Percentiles rank a stretch among this genome's conserved stretches.
phyloP scores from a whole-genome alignment of 2,888 invertebrate genomes.

The Leptarthrus brevirostris region DNA sequence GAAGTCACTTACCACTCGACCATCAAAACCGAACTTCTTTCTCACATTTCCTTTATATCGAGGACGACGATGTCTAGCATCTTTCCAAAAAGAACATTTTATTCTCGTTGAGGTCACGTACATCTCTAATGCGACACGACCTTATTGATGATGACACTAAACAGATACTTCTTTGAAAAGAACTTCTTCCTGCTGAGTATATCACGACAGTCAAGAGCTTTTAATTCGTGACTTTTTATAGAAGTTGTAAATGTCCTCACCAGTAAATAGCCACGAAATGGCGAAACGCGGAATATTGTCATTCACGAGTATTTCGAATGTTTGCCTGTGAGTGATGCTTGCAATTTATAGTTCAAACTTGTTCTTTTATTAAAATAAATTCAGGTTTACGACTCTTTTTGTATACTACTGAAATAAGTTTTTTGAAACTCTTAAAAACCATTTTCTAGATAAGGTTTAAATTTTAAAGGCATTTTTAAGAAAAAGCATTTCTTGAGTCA shows the following conservation, averaged over 20 bases:
- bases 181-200: constrained; percentile 16
- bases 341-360: too few species aligned
- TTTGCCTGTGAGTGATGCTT: too few species aligned
- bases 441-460: too few species aligned
- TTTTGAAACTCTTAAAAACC: too few species aligned
- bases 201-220: constrained; percentile 23
- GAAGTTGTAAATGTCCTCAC: constrained; percentile 15
- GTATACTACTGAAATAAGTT: too few species aligned
- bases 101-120: constrained; percentile 49
- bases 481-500: not conserved
- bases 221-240: constrained; percentile 24
- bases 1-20: constrained; percentile 27
- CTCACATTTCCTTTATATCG: constrained; percentile 8
- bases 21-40: not conserved
- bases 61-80: constrained; percentile 29
- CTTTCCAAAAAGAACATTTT: constrained; percentile 19
- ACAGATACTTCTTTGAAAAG: constrained; percentile 46
- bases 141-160: constrained; percentile 53
- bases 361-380: too few species aligned
- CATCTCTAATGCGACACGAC: constrained; percentile 52
- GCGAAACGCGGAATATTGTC: too few species aligned
- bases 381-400: too few species aligned
- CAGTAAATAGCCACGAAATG: too few species aligned
- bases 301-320: too few species aligned
- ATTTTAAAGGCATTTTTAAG: too few species aligned